Evolutionary conservation across 2,888 invertebrate genomes (phyloP), one percentile per base, ranked within the genome.

Genomic region (Protophormia terraenovae): DNA sequence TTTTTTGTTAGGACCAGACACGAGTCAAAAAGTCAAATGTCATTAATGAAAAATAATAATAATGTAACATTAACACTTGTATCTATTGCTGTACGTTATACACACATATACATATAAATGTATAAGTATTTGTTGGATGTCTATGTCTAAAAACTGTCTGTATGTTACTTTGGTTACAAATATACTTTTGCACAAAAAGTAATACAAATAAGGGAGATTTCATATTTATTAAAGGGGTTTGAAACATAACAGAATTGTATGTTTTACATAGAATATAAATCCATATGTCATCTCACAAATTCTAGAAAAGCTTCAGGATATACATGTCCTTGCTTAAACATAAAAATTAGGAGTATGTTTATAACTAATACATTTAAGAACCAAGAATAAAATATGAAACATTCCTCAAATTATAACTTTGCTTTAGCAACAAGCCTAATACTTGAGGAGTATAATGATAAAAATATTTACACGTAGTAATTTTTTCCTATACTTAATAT

Each of bases 1-100:
- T 47, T 12, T 62, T 50, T 29, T 45, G 14, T 29, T 50, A 24
- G 8, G 38, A 38, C 64, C 64, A 35, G 50, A 53, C 38, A 66
- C 14, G 41, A 64, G 53, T 35, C 55, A 29, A 64, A 29, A 76
- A 76, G 75, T 66, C 53, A 76, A 38, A 41, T 53, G 75, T 64
- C 75, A 76, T 62, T 62, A 60, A 62, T 32, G 19, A 60, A 47
- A 32, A 60, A n/a, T n/a, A n/a, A n/a, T n/a, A 12, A n/a, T 35
- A 16, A 53, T 14, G 35, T 29, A 73, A 29, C 45, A 62, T 75
- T 75, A 50, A 50, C 32, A 62, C 55, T 55, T 76, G 64, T 32
- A 76, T 27, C 53, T 27, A n/a, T 38, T 16, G 41, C 24, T 3
- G 14, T 19, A 47, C 10, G 47, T 47, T 47, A 12, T 12, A 12